A percentile compares a stretch with the other conserved stretches of the same genome.
phyloP scores from a whole-genome alignment of 2,113 vertebrate species.

The Piaya cayana region DNA sequence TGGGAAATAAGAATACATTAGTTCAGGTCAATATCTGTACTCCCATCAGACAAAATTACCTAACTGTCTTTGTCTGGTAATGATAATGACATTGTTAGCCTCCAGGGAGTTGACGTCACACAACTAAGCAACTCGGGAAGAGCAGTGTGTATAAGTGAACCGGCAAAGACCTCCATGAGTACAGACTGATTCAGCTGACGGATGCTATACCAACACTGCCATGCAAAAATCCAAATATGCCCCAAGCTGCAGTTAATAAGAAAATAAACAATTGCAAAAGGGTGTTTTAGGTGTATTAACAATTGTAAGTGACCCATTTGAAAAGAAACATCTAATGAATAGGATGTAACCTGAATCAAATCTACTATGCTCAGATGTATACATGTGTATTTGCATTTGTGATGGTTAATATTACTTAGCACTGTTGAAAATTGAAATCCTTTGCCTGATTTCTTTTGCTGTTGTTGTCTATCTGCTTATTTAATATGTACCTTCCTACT shows the following conservation, averaged over 20 bases:
- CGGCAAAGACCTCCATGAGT: background rate
- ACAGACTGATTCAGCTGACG: background rate
- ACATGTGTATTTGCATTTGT: background rate
- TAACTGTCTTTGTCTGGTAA: conserved; percentile 66
- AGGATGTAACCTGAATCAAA: background rate
- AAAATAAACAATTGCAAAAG: background rate
- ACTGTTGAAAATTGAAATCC: background rate
- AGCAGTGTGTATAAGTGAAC: background rate
- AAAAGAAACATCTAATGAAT: background rate
- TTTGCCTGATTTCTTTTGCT: background rate
- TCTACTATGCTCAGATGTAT: background rate
- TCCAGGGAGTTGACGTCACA: conserved; percentile 53
- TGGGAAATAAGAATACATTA: conserved; percentile 62
- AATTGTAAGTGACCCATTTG: background rate
- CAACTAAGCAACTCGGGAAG: conserved; percentile 16
- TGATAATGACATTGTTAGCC: conserved; percentile 48
- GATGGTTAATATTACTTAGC: background rate
- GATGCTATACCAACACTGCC: background rate
- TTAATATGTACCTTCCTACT: background rate
- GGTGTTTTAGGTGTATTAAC: background rate
- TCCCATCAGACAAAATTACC: conserved; percentile 63
- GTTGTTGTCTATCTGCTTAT: background rate
- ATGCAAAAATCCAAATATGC: background rate
- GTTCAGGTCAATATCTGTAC: conserved; percentile 63
- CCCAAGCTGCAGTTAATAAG: background rate